These are phyloP conservation scores for Cantharis rufa DNA, from an alignment of 2,888 invertebrate genomes.

Conservation along the genomic window DNA sequence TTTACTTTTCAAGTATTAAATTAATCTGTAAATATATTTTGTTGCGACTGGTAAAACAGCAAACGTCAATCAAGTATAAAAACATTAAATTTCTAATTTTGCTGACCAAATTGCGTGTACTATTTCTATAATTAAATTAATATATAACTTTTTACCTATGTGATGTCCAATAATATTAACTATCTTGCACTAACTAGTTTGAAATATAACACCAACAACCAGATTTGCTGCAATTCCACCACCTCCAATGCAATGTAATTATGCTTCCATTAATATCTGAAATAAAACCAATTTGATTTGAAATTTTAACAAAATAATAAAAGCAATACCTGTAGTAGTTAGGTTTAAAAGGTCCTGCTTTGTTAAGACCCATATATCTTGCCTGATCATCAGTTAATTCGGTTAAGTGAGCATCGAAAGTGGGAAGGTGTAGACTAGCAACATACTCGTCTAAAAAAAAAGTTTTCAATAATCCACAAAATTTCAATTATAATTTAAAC, in stretches of 20 bases:
- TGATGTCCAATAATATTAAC: conserved; percentile 16
- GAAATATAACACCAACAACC: conserved; percentile 25
- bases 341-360: conserved; percentile 98
- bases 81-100: not conserved
- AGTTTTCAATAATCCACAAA: not conserved
- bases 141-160: conserved; percentile 11
- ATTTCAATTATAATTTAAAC: too few species aligned
- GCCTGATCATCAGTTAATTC: conserved; percentile 96
- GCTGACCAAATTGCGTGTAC: not conserved
- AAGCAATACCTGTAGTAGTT: conserved; percentile 87
- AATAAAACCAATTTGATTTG: not conserved
- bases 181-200: conserved; percentile 22
- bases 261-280: conserved; percentile 16
- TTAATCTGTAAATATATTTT: not conserved
- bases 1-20: not conserved
- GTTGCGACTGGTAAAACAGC: not conserved
- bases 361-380: conserved; percentile 95
- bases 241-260: conserved; percentile 3
- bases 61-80: not conserved
- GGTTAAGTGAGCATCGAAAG: conserved; percentile 96
- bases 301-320: not conserved
- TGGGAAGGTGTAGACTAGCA: conserved; percentile 93
- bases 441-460: conserved; percentile 87
- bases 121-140: not conserved
- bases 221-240: conserved; percentile 13